These are phyloP conservation scores for Ectemnius continuus DNA, from an alignment of 2,888 invertebrate genomes.

Conservation along the genomic window DNA sequence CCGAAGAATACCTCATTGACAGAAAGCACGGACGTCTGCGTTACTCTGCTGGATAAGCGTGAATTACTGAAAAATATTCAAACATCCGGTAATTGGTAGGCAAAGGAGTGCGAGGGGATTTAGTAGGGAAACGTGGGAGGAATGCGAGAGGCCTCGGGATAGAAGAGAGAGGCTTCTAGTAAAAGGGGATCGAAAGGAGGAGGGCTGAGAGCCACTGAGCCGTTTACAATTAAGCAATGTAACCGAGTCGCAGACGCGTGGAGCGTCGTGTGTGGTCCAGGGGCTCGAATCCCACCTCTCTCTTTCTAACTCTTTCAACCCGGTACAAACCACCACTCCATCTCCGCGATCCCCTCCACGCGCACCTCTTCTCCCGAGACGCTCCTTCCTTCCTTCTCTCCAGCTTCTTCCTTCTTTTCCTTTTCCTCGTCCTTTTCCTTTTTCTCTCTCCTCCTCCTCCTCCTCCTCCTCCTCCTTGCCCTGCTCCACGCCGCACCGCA, in stretches of 20 bases:
- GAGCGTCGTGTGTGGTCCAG: slow-evolving; percentile 78
- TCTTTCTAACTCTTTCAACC: slow-evolving; percentile 61
- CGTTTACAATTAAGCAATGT: slow-evolving; percentile 78
- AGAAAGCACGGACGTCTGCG: too few relatives aligned
- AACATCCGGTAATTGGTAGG: too few relatives aligned
- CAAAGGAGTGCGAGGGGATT: too few relatives aligned
- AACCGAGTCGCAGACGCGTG: slow-evolving; percentile 78
- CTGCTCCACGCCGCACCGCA: too few relatives aligned
- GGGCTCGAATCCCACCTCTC: slow-evolving; percentile 72
- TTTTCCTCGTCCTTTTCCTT: slow-evolving; percentile 33
- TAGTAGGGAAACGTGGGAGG: too few relatives aligned
- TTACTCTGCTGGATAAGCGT: too few relatives aligned
- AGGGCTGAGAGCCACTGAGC: slow-evolving; percentile 71
- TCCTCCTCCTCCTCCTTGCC: slow-evolving; percentile 34
- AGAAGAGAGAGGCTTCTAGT: background rate
- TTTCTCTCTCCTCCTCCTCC: slow-evolving; percentile 33
- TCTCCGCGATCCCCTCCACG: slow-evolving; percentile 53
- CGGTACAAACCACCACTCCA: slow-evolving; percentile 57
- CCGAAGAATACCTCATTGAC: too few relatives aligned
- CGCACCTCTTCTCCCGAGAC: slow-evolving; percentile 47
- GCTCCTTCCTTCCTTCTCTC: slow-evolving; percentile 49
- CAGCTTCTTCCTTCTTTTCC: slow-evolving; percentile 47
- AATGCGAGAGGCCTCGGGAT: background rate
- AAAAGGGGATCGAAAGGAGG: slow-evolving; percentile 9
- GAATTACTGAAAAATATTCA: too few relatives aligned